Evolutionary conservation across 2,888 invertebrate genomes (phyloP).

Genomic region (Drosophila kuntzei): DNA sequence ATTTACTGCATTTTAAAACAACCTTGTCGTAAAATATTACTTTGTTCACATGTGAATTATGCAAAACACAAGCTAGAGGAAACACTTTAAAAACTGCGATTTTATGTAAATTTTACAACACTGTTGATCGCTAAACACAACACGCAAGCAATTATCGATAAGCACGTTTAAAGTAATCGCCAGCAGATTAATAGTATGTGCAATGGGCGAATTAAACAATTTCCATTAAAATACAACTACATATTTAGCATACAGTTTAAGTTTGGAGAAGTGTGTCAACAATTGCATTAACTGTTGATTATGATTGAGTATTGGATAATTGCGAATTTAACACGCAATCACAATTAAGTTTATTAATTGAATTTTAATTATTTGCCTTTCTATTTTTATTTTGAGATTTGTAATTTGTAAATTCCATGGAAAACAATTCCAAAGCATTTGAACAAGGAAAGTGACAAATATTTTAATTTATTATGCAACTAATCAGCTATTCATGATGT

Average conservation of each 20-base stretch:
- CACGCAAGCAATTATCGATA: conserved; percentile 35
- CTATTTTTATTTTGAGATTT: conserved; percentile 4
- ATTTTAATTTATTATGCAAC: conserved; percentile 69
- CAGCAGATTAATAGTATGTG: background rate
- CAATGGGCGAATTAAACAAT: conserved; percentile 29
- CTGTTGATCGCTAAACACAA: conserved; percentile 18
- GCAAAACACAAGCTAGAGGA: conserved; percentile 2
- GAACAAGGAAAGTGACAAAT: conserved; percentile 61
- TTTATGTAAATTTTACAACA: conserved; percentile 25
- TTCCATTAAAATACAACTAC: conserved; percentile 21
- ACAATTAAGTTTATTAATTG: conserved; percentile 20
- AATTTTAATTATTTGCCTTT: conserved; percentile 20
- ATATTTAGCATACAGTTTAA: conserved; percentile 14
- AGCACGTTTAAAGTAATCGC: conserved; percentile 15
- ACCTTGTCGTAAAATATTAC: background rate
- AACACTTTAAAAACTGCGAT: conserved; percentile 9
- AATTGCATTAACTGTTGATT: conserved; percentile 25
- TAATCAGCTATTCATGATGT: conserved; percentile 70
- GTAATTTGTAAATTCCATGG: conserved; percentile 36
- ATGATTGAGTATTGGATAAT: conserved; percentile 16
- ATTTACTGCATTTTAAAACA: background rate
- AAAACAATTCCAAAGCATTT: conserved; percentile 43
- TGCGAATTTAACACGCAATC: conserved; percentile 8
- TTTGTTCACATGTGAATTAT: background rate
- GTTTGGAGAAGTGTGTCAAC: conserved; percentile 29